Evolutionary conservation across 2,797 vertebrate species (phyloP).

Genomic region (Sandelia bainsii): DNA sequence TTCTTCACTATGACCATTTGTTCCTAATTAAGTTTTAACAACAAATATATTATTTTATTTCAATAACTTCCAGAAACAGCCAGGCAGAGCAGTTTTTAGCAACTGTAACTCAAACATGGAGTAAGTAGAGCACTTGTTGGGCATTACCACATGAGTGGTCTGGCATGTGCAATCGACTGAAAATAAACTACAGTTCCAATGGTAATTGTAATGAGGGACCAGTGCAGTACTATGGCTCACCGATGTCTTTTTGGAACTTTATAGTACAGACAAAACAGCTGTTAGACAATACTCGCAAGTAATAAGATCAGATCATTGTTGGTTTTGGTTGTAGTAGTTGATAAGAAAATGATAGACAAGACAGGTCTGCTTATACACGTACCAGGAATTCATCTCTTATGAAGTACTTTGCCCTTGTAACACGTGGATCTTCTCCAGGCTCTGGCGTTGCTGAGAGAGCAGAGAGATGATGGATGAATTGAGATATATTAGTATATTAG

Average conservation of each 20-base stretch:
- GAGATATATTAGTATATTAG: background rate
- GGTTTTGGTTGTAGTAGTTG: background rate
- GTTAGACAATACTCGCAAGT: background rate
- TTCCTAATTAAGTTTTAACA: no score
- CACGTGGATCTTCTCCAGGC: conserved; percentile 93
- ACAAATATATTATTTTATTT: no score
- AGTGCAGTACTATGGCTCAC: no score
- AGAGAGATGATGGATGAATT: background rate
- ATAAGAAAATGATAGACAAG: background rate
- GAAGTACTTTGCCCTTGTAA: conserved; percentile 99
- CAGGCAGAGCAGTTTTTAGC: background rate
- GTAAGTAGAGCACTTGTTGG: background rate
- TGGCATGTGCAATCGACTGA: background rate
- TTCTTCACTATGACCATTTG: no score
- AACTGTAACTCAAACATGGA: background rate
- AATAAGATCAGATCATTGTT: background rate
- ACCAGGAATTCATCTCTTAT: conserved; percentile 99
- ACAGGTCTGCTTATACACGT: conserved; percentile 65
- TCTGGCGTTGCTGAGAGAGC: conserved; percentile 90
- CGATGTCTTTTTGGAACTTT: no score
- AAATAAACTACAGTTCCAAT: background rate
- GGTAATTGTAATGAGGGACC: no score
- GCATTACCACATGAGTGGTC: no score
- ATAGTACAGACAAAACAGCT: no score
- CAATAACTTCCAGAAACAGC: no score